Conservation (phyloP, 2,888 invertebrate species). For the Trimorus sp. region DNA sequence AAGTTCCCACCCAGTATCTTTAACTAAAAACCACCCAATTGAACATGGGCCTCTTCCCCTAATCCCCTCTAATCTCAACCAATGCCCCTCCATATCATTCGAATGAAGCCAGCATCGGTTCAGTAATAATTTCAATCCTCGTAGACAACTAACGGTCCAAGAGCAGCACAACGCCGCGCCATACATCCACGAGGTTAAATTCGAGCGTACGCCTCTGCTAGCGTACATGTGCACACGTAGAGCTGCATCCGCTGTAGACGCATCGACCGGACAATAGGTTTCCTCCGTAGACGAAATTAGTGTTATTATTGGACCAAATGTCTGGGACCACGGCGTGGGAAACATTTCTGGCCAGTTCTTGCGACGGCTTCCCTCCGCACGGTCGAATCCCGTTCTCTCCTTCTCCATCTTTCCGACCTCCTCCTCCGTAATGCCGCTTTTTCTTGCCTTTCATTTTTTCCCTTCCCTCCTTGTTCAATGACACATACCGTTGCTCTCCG, state of each 20-base stretch:
- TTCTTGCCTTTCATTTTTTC: conserved; percentile 39
- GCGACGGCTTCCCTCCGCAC: conserved; percentile 63
- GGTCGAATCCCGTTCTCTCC: conserved; percentile 52
- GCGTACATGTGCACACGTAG: conserved; percentile 68
- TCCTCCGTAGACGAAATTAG: conserved; percentile 80
- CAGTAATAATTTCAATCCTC: conserved; percentile 32
- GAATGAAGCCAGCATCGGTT: conserved; percentile 18
- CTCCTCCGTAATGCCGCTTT: conserved; percentile 17
- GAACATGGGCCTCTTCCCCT: too few relatives aligned
- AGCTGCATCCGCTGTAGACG: conserved; percentile 76
- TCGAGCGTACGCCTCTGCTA: conserved; percentile 34
- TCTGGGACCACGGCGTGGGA: conserved; percentile 79
- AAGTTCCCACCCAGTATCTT: too few relatives aligned
- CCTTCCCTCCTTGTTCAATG: conserved; percentile 36
- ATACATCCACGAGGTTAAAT: conserved; percentile 27
- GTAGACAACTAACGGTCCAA: conserved; percentile 32
- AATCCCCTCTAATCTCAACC: too few relatives aligned
- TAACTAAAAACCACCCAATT: too few relatives aligned
- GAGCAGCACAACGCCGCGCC: conserved; percentile 16
- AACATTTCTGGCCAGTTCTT: conserved; percentile 68
- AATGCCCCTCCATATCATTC: too few relatives aligned
- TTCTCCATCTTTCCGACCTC: conserved; percentile 51
- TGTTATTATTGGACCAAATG: conserved; percentile 81
- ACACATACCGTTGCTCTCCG: conserved; percentile 33
- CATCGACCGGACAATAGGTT: conserved; percentile 78